Base-by-base conservation (phyloP, 2,888 invertebrate species). In the Embidobia sp. region DNA sequence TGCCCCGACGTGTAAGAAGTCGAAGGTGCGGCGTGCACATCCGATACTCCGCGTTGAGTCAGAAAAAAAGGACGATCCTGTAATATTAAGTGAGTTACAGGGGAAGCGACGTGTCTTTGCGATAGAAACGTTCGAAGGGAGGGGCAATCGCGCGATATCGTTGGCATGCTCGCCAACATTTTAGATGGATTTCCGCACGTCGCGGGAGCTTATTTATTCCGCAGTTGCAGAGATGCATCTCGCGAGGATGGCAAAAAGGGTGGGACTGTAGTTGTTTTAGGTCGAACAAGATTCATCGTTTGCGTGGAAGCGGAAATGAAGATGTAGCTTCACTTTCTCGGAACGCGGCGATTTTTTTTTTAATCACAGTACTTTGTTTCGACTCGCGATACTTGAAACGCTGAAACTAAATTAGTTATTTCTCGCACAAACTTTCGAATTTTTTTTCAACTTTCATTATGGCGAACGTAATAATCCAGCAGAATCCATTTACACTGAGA, bases 81-180 rank as follows among this genome's bases (percentile, higher is more conserved):
- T 73, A 73, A 57, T 64, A 64, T 64, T 73, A 73, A 73, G 42
- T 64, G 57, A 73, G 57, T 64, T 73, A 59, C 73, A 49, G 51
- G 22, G 35, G 51, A 61, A 64, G 57, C 33, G 55, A 64, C 73
- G 44, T 48, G 63, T 72, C 63, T 44, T 35, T 35, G 40, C 19
- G 27, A 27, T 13, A 15, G 10, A 40, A 69, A 42, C 5, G 26
- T n/a, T n/a, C n/a, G n/a, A n/a, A 35, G 22, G 33, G 11, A 66
- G n/a, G n/a, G 15, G 18, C 5, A 42, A 22, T 8, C 27, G 19
- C 35, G 31, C 44, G 53, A 42, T 66, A 66, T 37, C 46, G 10
- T 3, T 11, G 40, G 16, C 16, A 19, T 37, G 49, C 49, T 8
- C 19, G 49, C 19, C 8, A 64, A 63, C 40, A 49, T 63, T 48